Evolutionary conservation across 2,113 vertebrate genomes (phyloP), one percentile per base, ranked within the genome.

Genomic region (Eublepharis macularius): DNA sequence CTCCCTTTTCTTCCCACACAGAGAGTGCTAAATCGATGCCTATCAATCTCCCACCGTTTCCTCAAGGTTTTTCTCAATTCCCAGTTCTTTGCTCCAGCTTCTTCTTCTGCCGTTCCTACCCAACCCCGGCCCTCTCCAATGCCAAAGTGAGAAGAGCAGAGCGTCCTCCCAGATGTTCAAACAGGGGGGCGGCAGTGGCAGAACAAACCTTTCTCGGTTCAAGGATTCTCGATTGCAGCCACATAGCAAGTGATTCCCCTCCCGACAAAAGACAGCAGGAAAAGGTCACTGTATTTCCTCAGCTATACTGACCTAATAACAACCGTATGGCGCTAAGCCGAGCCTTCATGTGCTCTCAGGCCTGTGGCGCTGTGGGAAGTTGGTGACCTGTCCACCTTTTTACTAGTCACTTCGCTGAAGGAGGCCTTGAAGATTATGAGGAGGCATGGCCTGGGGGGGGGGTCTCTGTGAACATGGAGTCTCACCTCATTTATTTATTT

Each of bases 21-120:
- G 83, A 14, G 60, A 89, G 83, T 81, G 17, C 7, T 1, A n/a
- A 70, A 94, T 94, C 93, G 90, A 94, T 94, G 93, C 72, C 88
- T 91, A 95, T 92, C 12, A 81, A 93, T 90, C 85, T 63, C n/a
- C 29, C 0, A 0, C 41, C 74, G 65, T 87, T 93, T 91, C 87
- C 86, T 90, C 90, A 88, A 87, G 91, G 85, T 87, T 80, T 88
- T 90, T 83, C 81, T 82, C 77, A 91, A 85, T 72, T 88, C 75
- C 75, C 0, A 6, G 66, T 39, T 82, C 91, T 11, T 29, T 2
- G 51, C 83, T 90, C 89, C 80, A 76, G 24, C 75, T 51, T 87
- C 68, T 70, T 89, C 83, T 76, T 69, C 45, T 75, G 41, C n/a
- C n/a, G n/a, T n/a, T n/a, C n/a, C n/a, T n/a, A n/a, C n/a, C 9